Evolutionary conservation across 2,113 vertebrate genomes (phyloP).

Genomic region (Anarrhichthys ocellatus): DNA sequence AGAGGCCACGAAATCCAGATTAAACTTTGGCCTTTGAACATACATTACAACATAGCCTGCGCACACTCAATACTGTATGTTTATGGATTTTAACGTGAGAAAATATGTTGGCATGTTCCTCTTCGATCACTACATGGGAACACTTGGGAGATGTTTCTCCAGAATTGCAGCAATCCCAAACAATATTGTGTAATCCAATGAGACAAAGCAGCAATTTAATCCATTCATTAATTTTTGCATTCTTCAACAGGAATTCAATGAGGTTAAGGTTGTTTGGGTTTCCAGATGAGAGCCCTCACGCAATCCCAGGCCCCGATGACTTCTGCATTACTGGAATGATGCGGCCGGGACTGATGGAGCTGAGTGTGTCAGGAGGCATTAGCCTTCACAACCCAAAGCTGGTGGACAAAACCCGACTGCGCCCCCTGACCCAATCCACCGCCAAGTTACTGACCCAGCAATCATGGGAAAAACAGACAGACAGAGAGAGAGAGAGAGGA

Average conservation of each 20-base stretch:
- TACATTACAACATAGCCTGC: conserved; percentile 21
- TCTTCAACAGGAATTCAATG: conserved; percentile 68
- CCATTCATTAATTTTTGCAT: conserved; percentile 69
- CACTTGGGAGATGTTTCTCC: conserved; percentile 14
- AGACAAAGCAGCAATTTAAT: conserved; percentile 58
- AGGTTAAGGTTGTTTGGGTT: conserved; percentile 73
- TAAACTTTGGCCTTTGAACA: conserved; percentile 63
- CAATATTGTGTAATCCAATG: conserved; percentile 39
- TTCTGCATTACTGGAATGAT: conserved; percentile 80
- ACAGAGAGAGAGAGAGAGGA: neutral
- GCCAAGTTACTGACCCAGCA: conserved; percentile 76
- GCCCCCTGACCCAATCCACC: conserved; percentile 69
- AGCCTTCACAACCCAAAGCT: conserved; percentile 68
- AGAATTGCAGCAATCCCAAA: conserved; percentile 19
- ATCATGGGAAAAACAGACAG: conserved; percentile 55
- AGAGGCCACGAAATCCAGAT: conserved; percentile 57
- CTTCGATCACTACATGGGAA: neutral
- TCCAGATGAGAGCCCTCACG: conserved; percentile 79
- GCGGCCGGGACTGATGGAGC: conserved; percentile 73
- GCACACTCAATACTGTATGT: neutral
- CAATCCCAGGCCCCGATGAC: conserved; percentile 74
- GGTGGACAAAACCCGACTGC: conserved; percentile 72
- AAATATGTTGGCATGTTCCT: neutral
- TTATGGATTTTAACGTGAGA: neutral
- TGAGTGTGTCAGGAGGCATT: conserved; percentile 79